phyloP scores from a whole-genome alignment of 1,140 invertebrate genomes.

The Bombus affinis region DNA sequence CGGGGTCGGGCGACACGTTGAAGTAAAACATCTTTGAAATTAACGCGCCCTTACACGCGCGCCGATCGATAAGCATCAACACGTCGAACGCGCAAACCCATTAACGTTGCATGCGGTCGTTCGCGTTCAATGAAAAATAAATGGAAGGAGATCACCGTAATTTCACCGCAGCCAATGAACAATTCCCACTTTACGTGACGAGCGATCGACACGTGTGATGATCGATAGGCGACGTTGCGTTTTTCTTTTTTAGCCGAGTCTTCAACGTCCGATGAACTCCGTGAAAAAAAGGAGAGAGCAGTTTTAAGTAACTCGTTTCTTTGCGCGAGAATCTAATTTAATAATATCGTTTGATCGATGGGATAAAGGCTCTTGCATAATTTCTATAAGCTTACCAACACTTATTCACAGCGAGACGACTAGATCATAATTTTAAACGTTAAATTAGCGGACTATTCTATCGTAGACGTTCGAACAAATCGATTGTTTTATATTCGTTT shows the following conservation, averaged over 20 bases:
- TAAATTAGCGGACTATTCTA: not conserved
- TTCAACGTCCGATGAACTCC: slow-evolving; percentile 2
- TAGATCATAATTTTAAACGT: not conserved
- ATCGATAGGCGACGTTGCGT: not conserved
- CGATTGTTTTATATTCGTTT: not conserved
- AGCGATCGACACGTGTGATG: slow-evolving; percentile 23
- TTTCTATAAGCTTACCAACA: not conserved
- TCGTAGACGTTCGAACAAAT: not conserved
- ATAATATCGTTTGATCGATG: slow-evolving; percentile 20
- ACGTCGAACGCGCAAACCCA: slow-evolving; percentile 33
- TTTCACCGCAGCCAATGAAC: slow-evolving; percentile 8
- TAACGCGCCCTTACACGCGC: not conserved
- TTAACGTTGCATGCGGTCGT: slow-evolving; percentile 24
- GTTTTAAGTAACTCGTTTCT: not conserved
- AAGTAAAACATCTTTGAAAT: slow-evolving; percentile 31
- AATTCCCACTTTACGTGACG: slow-evolving; percentile 6
- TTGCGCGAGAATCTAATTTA: not conserved
- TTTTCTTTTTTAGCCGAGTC: not conserved
- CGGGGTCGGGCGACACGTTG: not conserved
- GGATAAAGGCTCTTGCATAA: not conserved
- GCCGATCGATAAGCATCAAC: slow-evolving; percentile 49
- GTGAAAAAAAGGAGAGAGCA: not conserved
- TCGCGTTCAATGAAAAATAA: slow-evolving; percentile 15
- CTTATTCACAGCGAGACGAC: not conserved
- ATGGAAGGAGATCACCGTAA: slow-evolving; percentile 35